phyloP scores from a whole-genome alignment of 2,797 vertebrate species.

The Lithobates sylvaticus region DNA sequence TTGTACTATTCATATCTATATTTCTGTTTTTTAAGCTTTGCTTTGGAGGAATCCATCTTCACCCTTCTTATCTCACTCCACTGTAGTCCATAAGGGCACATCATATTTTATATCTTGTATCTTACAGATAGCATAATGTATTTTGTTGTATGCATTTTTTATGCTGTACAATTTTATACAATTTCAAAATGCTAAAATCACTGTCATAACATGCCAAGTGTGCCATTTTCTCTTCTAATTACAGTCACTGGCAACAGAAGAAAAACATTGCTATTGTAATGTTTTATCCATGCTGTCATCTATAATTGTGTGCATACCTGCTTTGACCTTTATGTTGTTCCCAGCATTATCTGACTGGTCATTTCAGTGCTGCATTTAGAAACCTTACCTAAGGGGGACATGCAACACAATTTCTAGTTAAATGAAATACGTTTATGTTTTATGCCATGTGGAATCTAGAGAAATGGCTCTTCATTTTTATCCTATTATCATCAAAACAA shows the following conservation, averaged over 20 bases:
- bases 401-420: slow-evolving; percentile 25
- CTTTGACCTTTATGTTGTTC: slow-evolving; percentile 60
- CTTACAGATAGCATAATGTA: slow-evolving; percentile 26
- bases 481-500: slow-evolving; percentile 23
- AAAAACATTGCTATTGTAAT: slow-evolving; percentile 56
- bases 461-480: slow-evolving; percentile 18
- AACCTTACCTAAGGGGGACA: slow-evolving; percentile 44
- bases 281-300: slow-evolving; percentile 58
- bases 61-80: background rate
- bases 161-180: slow-evolving; percentile 36
- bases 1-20: background rate
- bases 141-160: slow-evolving; percentile 20
- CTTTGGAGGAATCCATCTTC: background rate
- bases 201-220: slow-evolving; percentile 40
- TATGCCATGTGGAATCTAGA: slow-evolving; percentile 9
- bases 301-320: slow-evolving; percentile 62
- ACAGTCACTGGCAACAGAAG: slow-evolving; percentile 57
- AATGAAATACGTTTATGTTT: slow-evolving; percentile 29
- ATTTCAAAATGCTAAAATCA: slow-evolving; percentile 44
- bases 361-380: slow-evolving; percentile 48
- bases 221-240: slow-evolving; percentile 63
- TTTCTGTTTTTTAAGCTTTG: background rate
- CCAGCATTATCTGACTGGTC: slow-evolving; percentile 50
- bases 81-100: background rate
- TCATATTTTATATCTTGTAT: background rate